Conservation (phyloP, 2,888 invertebrate genomes). For the Drosophila lacicola region DNA sequence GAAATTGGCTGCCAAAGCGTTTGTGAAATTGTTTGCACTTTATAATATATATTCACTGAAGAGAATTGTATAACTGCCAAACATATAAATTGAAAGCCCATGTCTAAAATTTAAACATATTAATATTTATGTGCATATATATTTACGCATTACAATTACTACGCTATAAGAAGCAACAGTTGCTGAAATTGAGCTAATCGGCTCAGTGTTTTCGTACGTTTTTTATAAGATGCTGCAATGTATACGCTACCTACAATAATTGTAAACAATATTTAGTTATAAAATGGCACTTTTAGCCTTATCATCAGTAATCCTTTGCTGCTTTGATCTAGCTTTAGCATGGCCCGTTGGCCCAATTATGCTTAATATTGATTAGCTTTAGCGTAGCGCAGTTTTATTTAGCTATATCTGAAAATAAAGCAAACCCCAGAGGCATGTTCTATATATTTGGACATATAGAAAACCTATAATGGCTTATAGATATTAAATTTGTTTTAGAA, state of each 20-base stretch:
- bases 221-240: constrained; percentile 28
- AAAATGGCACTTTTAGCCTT: constrained; percentile 19
- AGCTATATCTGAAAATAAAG: constrained; percentile 18
- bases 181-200: constrained; percentile 32
- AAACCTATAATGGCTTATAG: constrained; percentile 15
- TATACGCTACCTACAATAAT: constrained; percentile 21
- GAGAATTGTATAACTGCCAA: constrained; percentile 43
- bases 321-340: constrained; percentile 57
- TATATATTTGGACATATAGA: constrained; percentile 17
- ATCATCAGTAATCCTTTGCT: constrained; percentile 30
- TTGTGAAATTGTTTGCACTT: constrained; percentile 22
- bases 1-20: constrained; percentile 9
- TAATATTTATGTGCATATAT: constrained; percentile 8
- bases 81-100: constrained; percentile 8
- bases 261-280: constrained; percentile 26
- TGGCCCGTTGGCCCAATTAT: constrained; percentile 56
- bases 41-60: constrained; percentile 8
- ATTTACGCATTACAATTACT: constrained; percentile 12
- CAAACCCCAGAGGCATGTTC: constrained; percentile 39
- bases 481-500: constrained; percentile 45
- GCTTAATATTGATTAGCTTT: constrained; percentile 53
- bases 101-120: constrained; percentile 11
- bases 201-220: constrained; percentile 43
- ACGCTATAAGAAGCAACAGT: constrained; percentile 8
- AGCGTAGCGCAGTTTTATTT: constrained; percentile 44